phyloP scores from a whole-genome alignment of 1,140 invertebrate genomes.

The Bombus soroeensis region DNA sequence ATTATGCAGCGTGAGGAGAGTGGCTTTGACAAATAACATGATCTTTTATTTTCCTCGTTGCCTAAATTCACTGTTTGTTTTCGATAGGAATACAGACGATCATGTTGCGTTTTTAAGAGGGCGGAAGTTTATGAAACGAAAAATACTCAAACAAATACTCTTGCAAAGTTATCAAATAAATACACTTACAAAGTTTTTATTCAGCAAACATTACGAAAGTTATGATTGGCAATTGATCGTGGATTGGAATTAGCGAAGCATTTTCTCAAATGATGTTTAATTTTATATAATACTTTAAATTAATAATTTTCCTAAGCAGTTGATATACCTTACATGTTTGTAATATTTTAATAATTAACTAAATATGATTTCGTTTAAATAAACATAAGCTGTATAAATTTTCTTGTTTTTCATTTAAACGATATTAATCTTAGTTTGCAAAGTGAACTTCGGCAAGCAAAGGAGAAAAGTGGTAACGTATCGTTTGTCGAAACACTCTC shows the following conservation, averaged over 20 bases:
- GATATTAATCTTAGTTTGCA: background rate
- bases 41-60: background rate
- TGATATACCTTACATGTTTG: no score
- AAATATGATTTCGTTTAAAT: no score
- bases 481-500: slow-evolving; percentile 6
- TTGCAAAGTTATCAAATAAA: background rate
- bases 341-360: no score
- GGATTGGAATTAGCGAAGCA: background rate
- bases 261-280: background rate
- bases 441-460: background rate
- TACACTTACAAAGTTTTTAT: background rate
- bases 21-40: background rate
- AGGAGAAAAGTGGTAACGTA: background rate
- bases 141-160: background rate
- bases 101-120: no score
- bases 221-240: background rate
- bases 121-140: background rate
- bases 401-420: background rate
- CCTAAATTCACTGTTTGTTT: background rate
- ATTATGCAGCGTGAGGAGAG: background rate
- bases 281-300: background rate
- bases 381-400: no score
- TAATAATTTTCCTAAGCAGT: background rate
- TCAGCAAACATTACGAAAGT: background rate
- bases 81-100: background rate